phyloP scores from a whole-genome alignment of 2,888 invertebrate species.

The Xanthorhoe spadicearia region DNA sequence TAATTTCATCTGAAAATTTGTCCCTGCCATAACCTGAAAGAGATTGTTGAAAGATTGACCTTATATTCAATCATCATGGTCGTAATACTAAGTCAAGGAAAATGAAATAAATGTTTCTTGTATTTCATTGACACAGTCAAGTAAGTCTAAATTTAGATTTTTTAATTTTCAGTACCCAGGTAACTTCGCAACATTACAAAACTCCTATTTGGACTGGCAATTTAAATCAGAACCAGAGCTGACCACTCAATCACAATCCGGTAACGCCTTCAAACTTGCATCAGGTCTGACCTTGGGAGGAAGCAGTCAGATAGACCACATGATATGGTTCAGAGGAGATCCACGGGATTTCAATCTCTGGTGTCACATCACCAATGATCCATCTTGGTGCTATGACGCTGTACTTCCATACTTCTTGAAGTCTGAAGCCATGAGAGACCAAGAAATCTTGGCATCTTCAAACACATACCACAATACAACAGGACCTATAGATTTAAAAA shows the following conservation, averaged over 20 bases:
- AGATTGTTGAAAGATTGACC: no score
- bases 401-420: not conserved
- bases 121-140: not conserved
- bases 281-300: not conserved
- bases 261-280: not conserved
- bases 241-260: not conserved
- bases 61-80: no score
- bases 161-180: not conserved
- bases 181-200: not conserved
- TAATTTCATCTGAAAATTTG: not conserved
- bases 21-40: no score
- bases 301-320: not conserved
- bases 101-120: no score
- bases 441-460: not conserved
- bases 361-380: not conserved
- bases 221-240: slow-evolving; percentile 1
- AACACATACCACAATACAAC: slow-evolving; percentile 29
- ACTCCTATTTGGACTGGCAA: not conserved
- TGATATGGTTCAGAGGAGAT: not conserved
- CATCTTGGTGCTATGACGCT: not conserved
- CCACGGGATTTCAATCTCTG: not conserved
- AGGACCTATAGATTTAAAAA: slow-evolving; percentile 37
- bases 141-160: no score
- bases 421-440: slow-evolving; percentile 3
- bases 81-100: no score